phyloP scores from a whole-genome alignment of 2,113 vertebrate species.

The Proteles cristata region DNA sequence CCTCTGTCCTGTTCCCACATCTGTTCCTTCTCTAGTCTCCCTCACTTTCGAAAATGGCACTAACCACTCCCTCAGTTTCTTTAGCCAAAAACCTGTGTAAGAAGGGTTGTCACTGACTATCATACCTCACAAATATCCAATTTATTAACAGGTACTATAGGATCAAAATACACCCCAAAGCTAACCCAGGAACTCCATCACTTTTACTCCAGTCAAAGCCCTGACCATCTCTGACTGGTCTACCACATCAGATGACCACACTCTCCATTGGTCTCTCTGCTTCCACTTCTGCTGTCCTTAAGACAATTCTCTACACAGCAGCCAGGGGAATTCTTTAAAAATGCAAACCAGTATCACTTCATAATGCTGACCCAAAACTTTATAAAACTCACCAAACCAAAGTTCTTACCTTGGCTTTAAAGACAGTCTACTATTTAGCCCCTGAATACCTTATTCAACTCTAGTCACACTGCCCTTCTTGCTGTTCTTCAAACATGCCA shows the following conservation, averaged over 20 bases:
- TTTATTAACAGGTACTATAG: neutral
- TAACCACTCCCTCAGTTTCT: neutral
- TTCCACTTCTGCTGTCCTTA: neutral
- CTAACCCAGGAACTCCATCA: neutral
- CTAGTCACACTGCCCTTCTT: neutral
- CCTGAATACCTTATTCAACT: neutral
- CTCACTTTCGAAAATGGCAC: neutral
- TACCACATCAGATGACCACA: accelerated
- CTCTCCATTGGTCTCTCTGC: neutral
- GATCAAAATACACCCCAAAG: neutral
- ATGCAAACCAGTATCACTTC: neutral
- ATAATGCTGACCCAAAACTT: neutral
- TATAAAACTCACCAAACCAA: neutral
- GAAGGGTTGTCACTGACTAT: neutral
- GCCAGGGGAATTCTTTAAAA: neutral
- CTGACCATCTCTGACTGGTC: neutral
- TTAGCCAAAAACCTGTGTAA: neutral
- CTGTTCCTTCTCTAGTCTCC: neutral
- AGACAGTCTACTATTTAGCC: neutral
- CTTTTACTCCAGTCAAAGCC: neutral
- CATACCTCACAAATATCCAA: neutral
- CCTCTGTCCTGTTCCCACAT: neutral
- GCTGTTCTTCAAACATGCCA: neutral
- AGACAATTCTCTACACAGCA: neutral
- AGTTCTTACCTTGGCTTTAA: neutral